phyloP scores from a whole-genome alignment of 2,888 invertebrate species.

The Zele albiditarsus region DNA sequence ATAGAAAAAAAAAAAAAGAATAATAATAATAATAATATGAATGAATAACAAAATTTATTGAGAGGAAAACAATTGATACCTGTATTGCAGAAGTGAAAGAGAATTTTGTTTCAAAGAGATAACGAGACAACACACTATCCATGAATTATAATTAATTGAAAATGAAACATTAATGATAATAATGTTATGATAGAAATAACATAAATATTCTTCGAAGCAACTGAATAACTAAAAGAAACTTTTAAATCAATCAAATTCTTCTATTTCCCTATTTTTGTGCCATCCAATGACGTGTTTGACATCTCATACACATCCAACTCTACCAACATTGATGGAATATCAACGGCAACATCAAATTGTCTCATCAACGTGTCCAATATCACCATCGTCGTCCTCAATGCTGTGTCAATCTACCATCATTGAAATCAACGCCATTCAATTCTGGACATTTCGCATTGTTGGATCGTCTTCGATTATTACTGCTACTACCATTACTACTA shows the following conservation, averaged over 20 bases:
- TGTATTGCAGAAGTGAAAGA: constrained; percentile 1
- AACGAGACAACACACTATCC: not conserved
- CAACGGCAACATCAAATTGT: constrained; percentile 38
- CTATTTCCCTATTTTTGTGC: constrained; percentile 72
- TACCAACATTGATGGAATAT: constrained; percentile 39
- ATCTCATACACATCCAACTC: constrained; percentile 37
- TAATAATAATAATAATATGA: constrained; percentile 36
- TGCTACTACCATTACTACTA: constrained; percentile 5
- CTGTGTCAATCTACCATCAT: constrained; percentile 42
- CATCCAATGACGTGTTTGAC: constrained; percentile 52
- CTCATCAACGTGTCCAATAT: constrained; percentile 48
- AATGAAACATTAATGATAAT: constrained; percentile 44
- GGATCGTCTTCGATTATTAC: constrained; percentile 37
- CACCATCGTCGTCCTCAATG: constrained; percentile 47
- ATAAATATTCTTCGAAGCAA: constrained; percentile 50
- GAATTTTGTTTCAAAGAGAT: constrained; percentile 7
- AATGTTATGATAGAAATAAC: constrained; percentile 51
- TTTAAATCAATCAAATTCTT: constrained; percentile 71
- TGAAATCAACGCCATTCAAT: constrained; percentile 27
- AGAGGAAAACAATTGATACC: constrained; percentile 28
- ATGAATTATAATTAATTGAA: not conserved
- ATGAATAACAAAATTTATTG: constrained; percentile 35
- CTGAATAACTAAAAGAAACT: constrained; percentile 37
- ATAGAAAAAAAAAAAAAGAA: constrained; percentile 31
- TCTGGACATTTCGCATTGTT: constrained; percentile 28